Conservation (phyloP, 1,140 invertebrate genomes). For the Platorchestia sp. region DNA sequence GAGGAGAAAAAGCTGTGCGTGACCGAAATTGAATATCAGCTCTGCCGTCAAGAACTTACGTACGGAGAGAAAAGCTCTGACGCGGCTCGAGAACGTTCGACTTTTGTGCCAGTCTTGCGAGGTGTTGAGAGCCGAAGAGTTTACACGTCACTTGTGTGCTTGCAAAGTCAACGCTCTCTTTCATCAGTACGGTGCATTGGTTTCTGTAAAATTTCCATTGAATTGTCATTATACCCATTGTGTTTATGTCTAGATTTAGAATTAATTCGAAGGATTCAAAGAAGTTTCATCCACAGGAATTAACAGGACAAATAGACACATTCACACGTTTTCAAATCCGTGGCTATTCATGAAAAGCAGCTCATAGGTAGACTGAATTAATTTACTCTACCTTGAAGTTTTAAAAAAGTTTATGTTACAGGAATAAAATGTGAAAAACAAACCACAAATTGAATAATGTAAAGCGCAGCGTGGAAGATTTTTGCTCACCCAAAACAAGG, state of each 20-base stretch:
- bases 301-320: too few relatives aligned
- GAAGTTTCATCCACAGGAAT: too few relatives aligned
- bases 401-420: too few relatives aligned
- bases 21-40: neutral
- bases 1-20: neutral
- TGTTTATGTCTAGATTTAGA: too few relatives aligned
- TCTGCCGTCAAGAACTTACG: neutral
- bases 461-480: neutral
- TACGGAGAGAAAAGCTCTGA: neutral
- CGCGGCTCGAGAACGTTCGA: neutral
- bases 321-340: too few relatives aligned
- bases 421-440: neutral
- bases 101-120: neutral
- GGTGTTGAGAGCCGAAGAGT: neutral
- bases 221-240: too few relatives aligned
- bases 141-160: neutral
- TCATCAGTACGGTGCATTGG: neutral
- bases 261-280: too few relatives aligned
- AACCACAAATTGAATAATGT: neutral
- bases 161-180: neutral
- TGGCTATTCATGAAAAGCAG: too few relatives aligned
- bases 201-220: neutral
- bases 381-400: too few relatives aligned
- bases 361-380: too few relatives aligned
- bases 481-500: neutral